phyloP scores from a whole-genome alignment of 2,113 vertebrate species.

The Grallaria varia region DNA sequence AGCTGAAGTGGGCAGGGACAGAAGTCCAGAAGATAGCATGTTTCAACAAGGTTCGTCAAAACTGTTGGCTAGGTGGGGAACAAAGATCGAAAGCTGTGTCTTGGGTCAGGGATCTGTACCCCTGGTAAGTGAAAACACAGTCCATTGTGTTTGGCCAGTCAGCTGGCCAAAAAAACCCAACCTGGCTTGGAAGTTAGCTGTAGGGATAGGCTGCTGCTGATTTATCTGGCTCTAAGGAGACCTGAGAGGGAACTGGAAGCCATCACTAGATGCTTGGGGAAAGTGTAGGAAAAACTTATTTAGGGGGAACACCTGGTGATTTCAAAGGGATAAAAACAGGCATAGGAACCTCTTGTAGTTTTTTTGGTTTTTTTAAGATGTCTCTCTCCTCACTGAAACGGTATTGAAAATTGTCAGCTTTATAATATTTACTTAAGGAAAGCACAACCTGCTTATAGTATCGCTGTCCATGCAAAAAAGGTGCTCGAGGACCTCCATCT shows the following conservation, averaged over 20 bases:
- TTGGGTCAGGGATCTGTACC: background rate
- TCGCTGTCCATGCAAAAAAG: slow-evolving; percentile 78
- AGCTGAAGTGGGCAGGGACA: background rate
- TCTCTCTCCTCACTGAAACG: background rate
- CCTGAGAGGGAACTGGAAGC: background rate
- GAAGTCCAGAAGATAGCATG: background rate
- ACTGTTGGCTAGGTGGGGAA: background rate
- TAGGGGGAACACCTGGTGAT: background rate
- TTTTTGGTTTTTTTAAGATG: background rate
- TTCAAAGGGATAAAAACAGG: background rate
- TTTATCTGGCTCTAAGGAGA: background rate
- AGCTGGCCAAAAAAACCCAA: background rate
- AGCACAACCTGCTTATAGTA: slow-evolving; percentile 79
- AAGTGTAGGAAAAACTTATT: background rate
- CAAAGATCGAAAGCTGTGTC: fast-evolving
- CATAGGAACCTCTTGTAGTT: background rate
- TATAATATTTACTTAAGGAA: background rate
- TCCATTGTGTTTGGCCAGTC: background rate
- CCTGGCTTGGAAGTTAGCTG: background rate
- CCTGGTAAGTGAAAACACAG: background rate
- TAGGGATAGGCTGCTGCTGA: background rate
- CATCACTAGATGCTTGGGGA: no score
- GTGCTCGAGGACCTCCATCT: slow-evolving; percentile 58
- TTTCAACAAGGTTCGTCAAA: background rate
- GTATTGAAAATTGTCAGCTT: background rate